Conservation (phyloP, 2,888 invertebrate species). For the Troides aeacus region DNA sequence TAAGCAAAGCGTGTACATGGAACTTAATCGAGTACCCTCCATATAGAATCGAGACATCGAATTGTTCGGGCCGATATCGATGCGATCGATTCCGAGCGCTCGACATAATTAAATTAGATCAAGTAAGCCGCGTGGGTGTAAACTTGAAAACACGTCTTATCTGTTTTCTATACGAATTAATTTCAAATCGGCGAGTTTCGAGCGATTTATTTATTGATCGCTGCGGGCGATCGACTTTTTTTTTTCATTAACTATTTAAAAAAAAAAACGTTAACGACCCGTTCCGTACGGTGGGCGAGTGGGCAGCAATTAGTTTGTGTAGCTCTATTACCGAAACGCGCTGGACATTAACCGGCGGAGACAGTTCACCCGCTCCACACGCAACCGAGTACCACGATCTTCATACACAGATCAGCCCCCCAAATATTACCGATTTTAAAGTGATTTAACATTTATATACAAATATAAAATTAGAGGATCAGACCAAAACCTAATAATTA, state of each 20-base stretch:
- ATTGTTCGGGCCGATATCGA: conserved; percentile 24
- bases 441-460: too few species aligned
- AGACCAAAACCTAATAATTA: too few species aligned
- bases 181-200: conserved; percentile 57
- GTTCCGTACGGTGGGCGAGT: conserved; percentile 20
- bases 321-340: conserved; percentile 13
- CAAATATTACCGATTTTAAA: too few species aligned
- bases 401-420: too few species aligned
- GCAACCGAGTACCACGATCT: too few species aligned
- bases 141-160: conserved; percentile 37
- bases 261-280: conserved; percentile 27
- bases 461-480: too few species aligned
- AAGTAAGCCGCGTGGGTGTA: conserved; percentile 29
- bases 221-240: conserved; percentile 41
- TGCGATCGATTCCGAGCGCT: conserved; percentile 21
- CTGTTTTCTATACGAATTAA: conserved; percentile 49
- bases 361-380: too few species aligned
- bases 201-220: conserved; percentile 53
- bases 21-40: conserved; percentile 23
- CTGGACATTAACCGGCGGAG: too few species aligned
- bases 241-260: conserved; percentile 21
- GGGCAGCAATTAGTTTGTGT: conserved; percentile 27
- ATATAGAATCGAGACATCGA: conserved; percentile 29
- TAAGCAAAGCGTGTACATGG: conserved; percentile 15
- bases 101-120: conserved; percentile 27